Evolutionary conservation across 2,113 vertebrate genomes (phyloP).

Genomic region (Terrapene triunguis): DNA sequence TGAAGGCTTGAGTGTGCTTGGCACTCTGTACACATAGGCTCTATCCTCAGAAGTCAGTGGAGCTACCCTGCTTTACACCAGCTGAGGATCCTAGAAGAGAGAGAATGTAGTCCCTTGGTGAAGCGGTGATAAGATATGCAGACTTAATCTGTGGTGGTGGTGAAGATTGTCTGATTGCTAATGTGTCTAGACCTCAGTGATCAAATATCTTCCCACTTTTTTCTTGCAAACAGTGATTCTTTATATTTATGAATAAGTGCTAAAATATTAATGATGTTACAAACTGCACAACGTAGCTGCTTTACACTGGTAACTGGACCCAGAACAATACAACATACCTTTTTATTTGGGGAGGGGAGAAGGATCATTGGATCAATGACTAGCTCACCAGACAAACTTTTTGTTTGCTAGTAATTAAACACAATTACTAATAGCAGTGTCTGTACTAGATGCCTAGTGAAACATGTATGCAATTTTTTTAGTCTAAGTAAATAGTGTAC

Average conservation of each 20-base stretch:
- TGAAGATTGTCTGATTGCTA: not conserved
- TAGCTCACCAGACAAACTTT: not conserved
- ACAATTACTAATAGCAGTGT: not conserved
- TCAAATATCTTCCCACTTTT: not conserved
- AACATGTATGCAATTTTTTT: not conserved
- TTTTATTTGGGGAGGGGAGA: not conserved
- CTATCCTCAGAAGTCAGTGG: fast-evolving
- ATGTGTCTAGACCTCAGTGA: not conserved
- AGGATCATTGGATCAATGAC: not conserved
- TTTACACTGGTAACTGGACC: not conserved
- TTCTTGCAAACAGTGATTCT: not conserved
- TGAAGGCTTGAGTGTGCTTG: not conserved
- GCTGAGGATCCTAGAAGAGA: not conserved
- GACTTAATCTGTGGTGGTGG: not conserved
- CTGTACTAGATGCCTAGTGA: not conserved
- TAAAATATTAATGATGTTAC: not conserved
- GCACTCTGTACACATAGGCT: not conserved
- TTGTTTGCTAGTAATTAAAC: not conserved
- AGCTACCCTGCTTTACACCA: not conserved
- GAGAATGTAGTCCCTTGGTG: not conserved
- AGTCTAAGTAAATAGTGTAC: not conserved
- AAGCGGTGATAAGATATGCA: fast-evolving
- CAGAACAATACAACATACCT: not conserved
- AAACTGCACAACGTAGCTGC: not conserved
- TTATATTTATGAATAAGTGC: not conserved